Evolutionary conservation across 2,797 vertebrate species (phyloP).

Genomic region (Rhinella marina): DNA sequence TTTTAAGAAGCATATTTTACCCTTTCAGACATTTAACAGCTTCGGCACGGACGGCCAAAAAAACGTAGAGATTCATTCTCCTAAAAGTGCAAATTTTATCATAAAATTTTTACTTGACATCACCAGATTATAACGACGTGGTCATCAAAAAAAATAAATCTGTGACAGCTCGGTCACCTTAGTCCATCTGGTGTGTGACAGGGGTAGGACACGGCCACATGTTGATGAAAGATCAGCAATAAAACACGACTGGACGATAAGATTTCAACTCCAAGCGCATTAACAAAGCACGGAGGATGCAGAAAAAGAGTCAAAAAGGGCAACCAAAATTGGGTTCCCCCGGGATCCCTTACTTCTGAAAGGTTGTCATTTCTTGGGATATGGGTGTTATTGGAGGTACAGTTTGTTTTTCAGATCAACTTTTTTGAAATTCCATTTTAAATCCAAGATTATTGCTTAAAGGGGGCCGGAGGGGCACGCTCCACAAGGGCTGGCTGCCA

Average conservation of each 20-base stretch:
- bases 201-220: background rate
- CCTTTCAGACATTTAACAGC: slow-evolving; percentile 51
- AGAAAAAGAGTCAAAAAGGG: background rate
- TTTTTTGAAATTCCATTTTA: too few species aligned
- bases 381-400: too few species aligned
- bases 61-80: slow-evolving; percentile 48
- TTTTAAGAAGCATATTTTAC: slow-evolving; percentile 46
- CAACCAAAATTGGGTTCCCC: background rate
- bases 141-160: slow-evolving; percentile 27
- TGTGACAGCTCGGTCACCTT: slow-evolving; percentile 13
- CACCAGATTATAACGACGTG: slow-evolving; percentile 23
- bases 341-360: background rate
- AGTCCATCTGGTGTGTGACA: background rate
- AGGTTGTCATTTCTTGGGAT: too few species aligned
- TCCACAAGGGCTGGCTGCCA: too few species aligned
- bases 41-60: slow-evolving; percentile 31
- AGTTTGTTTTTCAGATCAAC: too few species aligned
- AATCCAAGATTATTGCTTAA: too few species aligned
- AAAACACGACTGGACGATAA: slow-evolving; percentile 2
- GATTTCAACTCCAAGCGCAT: background rate
- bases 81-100: slow-evolving; percentile 56
- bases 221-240: background rate
- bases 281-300: background rate
- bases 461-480: too few species aligned
- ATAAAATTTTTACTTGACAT: slow-evolving; percentile 51